Evolutionary conservation across 1,140 invertebrate species (phyloP).

Genomic region (Myzus persicae): DNA sequence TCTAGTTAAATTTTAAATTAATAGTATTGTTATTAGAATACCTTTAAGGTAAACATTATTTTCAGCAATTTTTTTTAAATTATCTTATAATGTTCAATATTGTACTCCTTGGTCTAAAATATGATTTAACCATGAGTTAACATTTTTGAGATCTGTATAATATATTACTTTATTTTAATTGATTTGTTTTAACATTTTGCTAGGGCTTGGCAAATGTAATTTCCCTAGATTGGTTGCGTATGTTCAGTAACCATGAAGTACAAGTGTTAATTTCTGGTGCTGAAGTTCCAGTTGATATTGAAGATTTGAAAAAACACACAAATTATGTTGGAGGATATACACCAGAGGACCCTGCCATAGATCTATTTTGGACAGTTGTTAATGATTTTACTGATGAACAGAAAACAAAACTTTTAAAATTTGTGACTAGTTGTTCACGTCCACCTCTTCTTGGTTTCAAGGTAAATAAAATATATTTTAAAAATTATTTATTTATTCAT

Average conservation of each 20-base stretch:
- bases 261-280: conserved; percentile 95
- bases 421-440: conserved; percentile 95
- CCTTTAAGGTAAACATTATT: too few species aligned
- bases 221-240: conserved; percentile 87
- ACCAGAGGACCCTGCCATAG: conserved; percentile 78
- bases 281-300: conserved; percentile 88
- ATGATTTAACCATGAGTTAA: too few species aligned
- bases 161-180: neutral
- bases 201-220: conserved; percentile 86
- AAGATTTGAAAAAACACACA: conserved; percentile 85
- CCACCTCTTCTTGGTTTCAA: conserved; percentile 98
- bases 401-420: conserved; percentile 88
- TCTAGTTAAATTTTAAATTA: too few species aligned
- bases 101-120: too few species aligned
- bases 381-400: conserved; percentile 84
- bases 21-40: too few species aligned
- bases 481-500: neutral
- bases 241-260: conserved; percentile 95
- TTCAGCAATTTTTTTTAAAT: too few species aligned
- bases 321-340: conserved; percentile 86
- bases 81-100: too few species aligned
- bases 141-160: too few species aligned
- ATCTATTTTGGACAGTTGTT: conserved; percentile 86
- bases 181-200: conserved; percentile 59
- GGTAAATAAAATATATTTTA: conserved; percentile 67